Conservation (phyloP, 2,888 invertebrate species). For the Ecdyonurus torrentis region DNA sequence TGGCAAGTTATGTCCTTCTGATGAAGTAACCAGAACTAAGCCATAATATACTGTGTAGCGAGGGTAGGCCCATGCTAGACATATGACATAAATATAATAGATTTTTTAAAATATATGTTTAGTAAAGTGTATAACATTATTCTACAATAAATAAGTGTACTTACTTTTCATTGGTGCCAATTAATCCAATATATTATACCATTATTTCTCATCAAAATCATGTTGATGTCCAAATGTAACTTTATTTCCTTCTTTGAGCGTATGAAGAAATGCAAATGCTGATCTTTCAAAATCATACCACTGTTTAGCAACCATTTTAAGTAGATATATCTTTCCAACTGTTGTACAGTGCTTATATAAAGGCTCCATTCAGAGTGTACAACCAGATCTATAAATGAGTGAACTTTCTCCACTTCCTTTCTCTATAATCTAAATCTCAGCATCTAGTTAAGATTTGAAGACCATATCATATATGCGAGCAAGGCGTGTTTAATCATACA, state of each 20-base stretch:
- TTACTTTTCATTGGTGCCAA: conserved; percentile 77
- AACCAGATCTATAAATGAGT: conserved; percentile 78
- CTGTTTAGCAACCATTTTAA: conserved; percentile 95
- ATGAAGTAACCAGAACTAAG: conserved; percentile 79
- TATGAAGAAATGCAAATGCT: conserved; percentile 76
- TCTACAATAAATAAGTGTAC: conserved; percentile 14
- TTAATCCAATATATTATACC: conserved; percentile 90
- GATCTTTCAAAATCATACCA: conserved; percentile 93
- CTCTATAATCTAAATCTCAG: conserved; percentile 78
- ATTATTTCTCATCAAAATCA: conserved; percentile 94
- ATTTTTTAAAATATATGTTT: too few relatives aligned
- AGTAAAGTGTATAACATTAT: too few relatives aligned
- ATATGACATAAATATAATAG: conserved; percentile 26
- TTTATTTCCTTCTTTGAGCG: conserved; percentile 50
- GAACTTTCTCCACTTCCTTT: conserved; percentile 63
- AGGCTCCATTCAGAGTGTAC: conserved; percentile 89
- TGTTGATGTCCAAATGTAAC: conserved; percentile 52
- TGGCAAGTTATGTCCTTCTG: conserved; percentile 84
- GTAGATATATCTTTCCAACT: conserved; percentile 80
- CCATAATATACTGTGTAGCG: conserved; percentile 83
- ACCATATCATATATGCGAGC: too few relatives aligned
- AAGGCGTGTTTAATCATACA: conserved; percentile 79
- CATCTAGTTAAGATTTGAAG: conserved; percentile 79
- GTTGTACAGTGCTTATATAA: conserved; percentile 86
- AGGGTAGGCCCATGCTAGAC: conserved; percentile 76